Base-by-base conservation (phyloP, 1,140 invertebrate species). In the Dendrolimus punctatus region DNA sequence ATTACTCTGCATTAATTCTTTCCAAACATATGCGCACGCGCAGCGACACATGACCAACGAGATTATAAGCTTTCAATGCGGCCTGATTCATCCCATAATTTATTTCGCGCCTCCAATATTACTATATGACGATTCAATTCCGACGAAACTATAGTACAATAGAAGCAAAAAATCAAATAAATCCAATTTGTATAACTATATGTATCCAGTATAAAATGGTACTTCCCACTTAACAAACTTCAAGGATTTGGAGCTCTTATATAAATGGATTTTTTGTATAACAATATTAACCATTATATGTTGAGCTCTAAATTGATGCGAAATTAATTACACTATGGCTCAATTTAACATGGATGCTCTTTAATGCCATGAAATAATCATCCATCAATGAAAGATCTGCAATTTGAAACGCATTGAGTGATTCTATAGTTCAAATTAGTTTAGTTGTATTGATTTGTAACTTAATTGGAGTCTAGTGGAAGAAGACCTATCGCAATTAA, bases 91-190 rank as follows among this genome's bases (percentile, higher is more conserved):
- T 23, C 23, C 23, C 23, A 60, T 58, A 51, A 64, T 73, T 69
- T 64, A 62, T 66, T 71, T 60, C 55, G n/a, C 48, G 55, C 61
- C 64, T 57, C 71, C 72, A 75, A 76, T 78, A 73, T 71, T 64
- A 58, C 63, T 70, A 67, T 83, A 83, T 83, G 80, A 80, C 76
- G 77, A 66, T 73, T 80, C 77, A 80, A 75, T 81, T 84, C 74
- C 71, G 69, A 73, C 57, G 52, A 57, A 75, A 66, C 55, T 48
- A 44, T 52, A 40, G 7, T 37, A 8, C 8, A 38, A 42, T 40
- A 46, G 46, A 52, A 49, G 59, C 42, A 65, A 66, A 23, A 23
- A 23, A 23, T 23, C 64, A 63, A 50, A 61, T 60, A 49, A 40
- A 46, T 52, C 58, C 55, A 62, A 58, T 53, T 58, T 58, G 57